Evolutionary conservation across 1,140 invertebrate species (phyloP), one percentile per base, ranked within the genome.

Genomic region (Conus ventricosus): DNA sequence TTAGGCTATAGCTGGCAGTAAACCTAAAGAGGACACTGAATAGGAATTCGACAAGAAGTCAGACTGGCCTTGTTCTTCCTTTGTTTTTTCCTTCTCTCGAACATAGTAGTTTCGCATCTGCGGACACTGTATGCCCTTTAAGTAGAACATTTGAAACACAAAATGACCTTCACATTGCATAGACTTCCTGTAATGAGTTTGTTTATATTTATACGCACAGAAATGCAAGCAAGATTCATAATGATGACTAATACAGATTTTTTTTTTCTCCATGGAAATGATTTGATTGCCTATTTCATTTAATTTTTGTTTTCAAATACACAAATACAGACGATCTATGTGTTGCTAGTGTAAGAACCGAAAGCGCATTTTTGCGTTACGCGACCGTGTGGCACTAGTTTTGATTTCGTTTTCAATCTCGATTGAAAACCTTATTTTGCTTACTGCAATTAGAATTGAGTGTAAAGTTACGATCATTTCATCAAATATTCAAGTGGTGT

Each of bases 331-430:
- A 39, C 27, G 90, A 87, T 90, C 91, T 91, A 90, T 89, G 88
- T 92, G 90, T 92, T 90, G 90, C 88, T 87, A 90, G 85, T 85
- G 84, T 67, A 67, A n/a, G 54, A 55, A 87, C 80, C 13, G 2
- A 39, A 80, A 83, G 39, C 25, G 55, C 27, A 17, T 53, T 83
- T 67, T 80, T 87, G 83, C 57, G 84, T 82, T 39, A 84, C 23
- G 57, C n/a, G 54, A n/a, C 78, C n/a, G 20, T 75, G 71, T 39
- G 39, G 71, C 25, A 20, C 20, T 63, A 1, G 11, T 63, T 63
- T 63, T 63, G 60, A 11, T 20, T n/a, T 8, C 23, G 15, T 75
- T n/a, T 8, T n/a, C 71, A n/a, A 75, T n/a, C 15, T 6, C 23
- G 20, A n/a, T 20, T 75, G 71, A 75, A 8, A 75, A 75, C 13